These are phyloP conservation scores for Catharus fuscescens DNA, from an alignment of 2,113 vertebrate species.

Conservation along the genomic window DNA sequence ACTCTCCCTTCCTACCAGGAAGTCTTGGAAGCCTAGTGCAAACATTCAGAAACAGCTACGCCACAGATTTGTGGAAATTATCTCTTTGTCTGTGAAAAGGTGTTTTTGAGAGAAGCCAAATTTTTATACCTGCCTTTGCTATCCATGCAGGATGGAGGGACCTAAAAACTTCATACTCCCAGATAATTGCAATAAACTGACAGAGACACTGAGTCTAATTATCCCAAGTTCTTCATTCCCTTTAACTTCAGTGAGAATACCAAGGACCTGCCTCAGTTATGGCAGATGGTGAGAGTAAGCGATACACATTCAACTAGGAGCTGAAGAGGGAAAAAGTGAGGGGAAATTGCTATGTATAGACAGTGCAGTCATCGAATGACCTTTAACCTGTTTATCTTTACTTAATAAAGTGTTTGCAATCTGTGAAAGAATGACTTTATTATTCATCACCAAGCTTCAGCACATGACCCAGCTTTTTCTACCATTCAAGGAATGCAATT, in stretches of 20 bases:
- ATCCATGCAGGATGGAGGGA: background rate
- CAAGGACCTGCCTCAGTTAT: background rate
- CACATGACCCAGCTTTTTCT: constrained; percentile 51
- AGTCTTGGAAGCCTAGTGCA: background rate
- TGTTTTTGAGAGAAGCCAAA: background rate
- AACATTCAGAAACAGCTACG: background rate
- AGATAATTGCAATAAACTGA: background rate
- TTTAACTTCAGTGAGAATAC: background rate
- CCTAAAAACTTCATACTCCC: background rate
- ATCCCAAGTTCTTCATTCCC: background rate
- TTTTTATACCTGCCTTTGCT: background rate
- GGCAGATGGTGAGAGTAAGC: background rate
- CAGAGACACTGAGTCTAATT: background rate
- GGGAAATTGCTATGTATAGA: background rate
- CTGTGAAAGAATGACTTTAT: constrained; percentile 32
- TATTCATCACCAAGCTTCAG: constrained; percentile 1
- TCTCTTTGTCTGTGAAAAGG: background rate
- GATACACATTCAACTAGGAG: background rate
- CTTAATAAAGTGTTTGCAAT: constrained; percentile 20
- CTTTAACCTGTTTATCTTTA: constrained; percentile 31
- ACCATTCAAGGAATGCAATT: constrained; percentile 53
- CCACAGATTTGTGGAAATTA: background rate
- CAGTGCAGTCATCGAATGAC: background rate
- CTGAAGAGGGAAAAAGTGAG: background rate
- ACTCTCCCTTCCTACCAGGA: background rate